Evolutionary conservation across 2,797 vertebrate genomes (phyloP).

Genomic region (Chrysocyon brachyurus): DNA sequence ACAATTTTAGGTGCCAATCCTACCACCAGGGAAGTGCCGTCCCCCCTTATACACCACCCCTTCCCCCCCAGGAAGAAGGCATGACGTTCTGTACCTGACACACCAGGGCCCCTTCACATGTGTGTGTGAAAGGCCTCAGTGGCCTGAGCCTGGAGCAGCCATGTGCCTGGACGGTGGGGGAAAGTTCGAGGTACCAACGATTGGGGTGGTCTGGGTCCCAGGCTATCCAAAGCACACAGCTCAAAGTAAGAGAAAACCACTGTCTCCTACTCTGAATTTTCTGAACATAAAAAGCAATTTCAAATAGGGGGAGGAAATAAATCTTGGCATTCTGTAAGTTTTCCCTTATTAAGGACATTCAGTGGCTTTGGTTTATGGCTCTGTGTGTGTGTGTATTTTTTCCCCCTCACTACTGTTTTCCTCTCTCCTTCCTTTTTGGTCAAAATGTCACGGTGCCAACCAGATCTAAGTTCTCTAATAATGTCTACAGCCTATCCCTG

Average conservation of each 20-base stretch:
- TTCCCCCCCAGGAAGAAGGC: not conserved
- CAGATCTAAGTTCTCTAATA: not conserved
- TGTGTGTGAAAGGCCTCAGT: not conserved
- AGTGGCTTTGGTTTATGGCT: not conserved
- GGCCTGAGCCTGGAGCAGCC: not conserved
- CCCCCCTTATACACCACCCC: not conserved
- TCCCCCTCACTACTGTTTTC: not conserved
- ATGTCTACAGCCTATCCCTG: no score
- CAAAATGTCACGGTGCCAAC: not conserved
- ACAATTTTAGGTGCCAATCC: not conserved
- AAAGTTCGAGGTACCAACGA: fast-evolving
- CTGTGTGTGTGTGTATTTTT: not conserved
- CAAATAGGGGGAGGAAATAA: not conserved
- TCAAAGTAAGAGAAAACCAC: not conserved
- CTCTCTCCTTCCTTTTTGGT: not conserved
- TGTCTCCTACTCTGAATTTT: conserved; percentile 3
- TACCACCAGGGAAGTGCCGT: not conserved
- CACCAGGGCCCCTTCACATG: not conserved
- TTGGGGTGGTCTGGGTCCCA: no score
- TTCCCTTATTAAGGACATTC: not conserved
- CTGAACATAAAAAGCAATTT: not conserved
- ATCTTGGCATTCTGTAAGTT: not conserved
- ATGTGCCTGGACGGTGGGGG: fast-evolving
- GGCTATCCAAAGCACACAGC: not conserved
- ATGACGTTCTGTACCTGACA: not conserved